A percentile compares a stretch with the other conserved stretches of the same genome.
Conservation (phyloP, 2,888 invertebrate species). For the Cordilura impudica region DNA sequence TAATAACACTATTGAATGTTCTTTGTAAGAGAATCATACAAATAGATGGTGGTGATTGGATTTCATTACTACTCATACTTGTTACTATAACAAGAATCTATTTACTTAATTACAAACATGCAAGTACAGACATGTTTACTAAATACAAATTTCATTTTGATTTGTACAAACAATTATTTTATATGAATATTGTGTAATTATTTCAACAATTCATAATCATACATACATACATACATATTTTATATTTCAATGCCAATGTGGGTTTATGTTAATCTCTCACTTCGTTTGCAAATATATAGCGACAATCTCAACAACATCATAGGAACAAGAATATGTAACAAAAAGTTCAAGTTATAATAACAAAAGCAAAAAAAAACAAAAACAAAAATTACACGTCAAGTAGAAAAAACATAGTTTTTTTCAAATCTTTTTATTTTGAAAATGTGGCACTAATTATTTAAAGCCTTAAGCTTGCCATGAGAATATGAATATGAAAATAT, state of each 20-base stretch:
- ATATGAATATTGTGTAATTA: slow-evolving; percentile 48
- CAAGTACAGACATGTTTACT: neutral
- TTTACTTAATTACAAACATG: slow-evolving; percentile 2
- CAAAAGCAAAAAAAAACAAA: neutral
- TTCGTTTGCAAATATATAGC: neutral
- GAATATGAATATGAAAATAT: slow-evolving; percentile 38
- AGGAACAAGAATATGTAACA: slow-evolving; percentile 21
- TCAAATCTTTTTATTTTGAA: slow-evolving; percentile 10
- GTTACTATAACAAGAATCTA: neutral
- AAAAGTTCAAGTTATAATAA: slow-evolving; percentile 21
- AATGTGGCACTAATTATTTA: slow-evolving; percentile 52
- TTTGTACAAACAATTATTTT: slow-evolving; percentile 2
- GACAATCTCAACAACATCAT: neutral
- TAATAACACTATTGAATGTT: neutral
- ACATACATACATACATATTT: slow-evolving; percentile 5
- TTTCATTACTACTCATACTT: neutral
- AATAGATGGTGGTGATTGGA: neutral
- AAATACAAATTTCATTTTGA: neutral
- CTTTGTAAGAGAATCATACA: neutral
- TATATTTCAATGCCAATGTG: slow-evolving; percentile 57
- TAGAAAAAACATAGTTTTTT: slow-evolving; percentile 12
- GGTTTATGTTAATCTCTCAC: neutral
- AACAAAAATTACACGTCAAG: slow-evolving; percentile 38
- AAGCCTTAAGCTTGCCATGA: slow-evolving; percentile 56
- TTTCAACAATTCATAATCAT: slow-evolving; percentile 42